These are phyloP conservation scores for Drosophila anomalata DNA, from an alignment of 2,888 invertebrate species.

Conservation along the genomic window DNA sequence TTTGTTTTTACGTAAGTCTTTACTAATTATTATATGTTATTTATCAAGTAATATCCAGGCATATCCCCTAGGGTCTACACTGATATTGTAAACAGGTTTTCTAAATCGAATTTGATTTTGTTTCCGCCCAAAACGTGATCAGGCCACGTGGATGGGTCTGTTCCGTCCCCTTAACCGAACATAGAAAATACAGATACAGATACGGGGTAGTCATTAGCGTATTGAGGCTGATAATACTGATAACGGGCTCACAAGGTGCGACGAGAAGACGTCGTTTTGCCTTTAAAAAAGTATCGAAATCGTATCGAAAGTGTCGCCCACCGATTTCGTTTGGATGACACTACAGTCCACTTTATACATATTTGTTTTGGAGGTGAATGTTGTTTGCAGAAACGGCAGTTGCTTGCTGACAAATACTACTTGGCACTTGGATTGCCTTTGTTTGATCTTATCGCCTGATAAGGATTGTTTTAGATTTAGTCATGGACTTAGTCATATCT, in stretches of 20 bases:
- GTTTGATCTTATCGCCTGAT: slow-evolving; percentile 60
- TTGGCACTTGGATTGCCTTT: slow-evolving; percentile 47
- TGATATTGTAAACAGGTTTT: slow-evolving; percentile 29
- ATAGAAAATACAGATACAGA: slow-evolving; percentile 26
- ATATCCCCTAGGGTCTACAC: slow-evolving; percentile 25
- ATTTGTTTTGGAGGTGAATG: slow-evolving; percentile 24
- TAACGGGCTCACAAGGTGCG: slow-evolving; percentile 7
- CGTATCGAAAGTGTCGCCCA: not conserved
- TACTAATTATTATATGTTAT: not conserved
- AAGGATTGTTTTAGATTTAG: slow-evolving; percentile 27
- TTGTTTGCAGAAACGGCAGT: slow-evolving; percentile 40
- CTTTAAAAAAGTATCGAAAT: not conserved
- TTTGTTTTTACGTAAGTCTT: not conserved
- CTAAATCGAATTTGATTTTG: slow-evolving; percentile 20
- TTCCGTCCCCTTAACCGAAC: slow-evolving; percentile 12
- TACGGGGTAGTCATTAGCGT: slow-evolving; percentile 30
- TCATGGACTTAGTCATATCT: slow-evolving; percentile 52
- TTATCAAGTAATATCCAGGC: slow-evolving; percentile 9
- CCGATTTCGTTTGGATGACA: slow-evolving; percentile 18
- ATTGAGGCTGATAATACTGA: slow-evolving; percentile 23
- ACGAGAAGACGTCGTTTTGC: not conserved
- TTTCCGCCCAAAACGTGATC: slow-evolving; percentile 36
- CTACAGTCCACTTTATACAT: slow-evolving; percentile 5
- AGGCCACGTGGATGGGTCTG: slow-evolving; percentile 31
- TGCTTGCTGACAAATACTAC: slow-evolving; percentile 50